A percentile compares a stretch with the other conserved stretches of the same genome.
Evolutionary conservation across 2,888 invertebrate species (phyloP).

Genomic region (Pollenia labialis): DNA sequence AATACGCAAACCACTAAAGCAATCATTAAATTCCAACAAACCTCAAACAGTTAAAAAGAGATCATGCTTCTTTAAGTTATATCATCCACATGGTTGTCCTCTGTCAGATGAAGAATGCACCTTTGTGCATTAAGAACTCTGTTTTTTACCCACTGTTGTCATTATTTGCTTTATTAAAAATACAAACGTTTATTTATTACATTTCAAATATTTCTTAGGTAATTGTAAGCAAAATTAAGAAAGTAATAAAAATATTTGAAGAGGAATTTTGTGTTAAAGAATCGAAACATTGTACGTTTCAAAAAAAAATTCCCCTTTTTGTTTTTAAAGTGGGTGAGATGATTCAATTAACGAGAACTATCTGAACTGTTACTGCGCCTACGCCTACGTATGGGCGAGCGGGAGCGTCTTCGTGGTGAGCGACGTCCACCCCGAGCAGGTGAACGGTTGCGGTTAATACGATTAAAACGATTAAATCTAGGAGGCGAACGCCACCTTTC

Average conservation of each 20-base stretch:
- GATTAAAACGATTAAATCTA: conserved; percentile 82
- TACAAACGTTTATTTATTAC: conserved; percentile 37
- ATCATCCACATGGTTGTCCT: conserved; percentile 96
- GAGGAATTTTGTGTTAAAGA: conserved; percentile 8
- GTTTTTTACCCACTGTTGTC: not conserved
- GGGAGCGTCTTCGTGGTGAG: conserved; percentile 83
- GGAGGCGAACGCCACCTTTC: conserved; percentile 84
- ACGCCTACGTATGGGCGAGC: conserved; percentile 83
- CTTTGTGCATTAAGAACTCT: conserved; percentile 87
- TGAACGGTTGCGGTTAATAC: conserved; percentile 80
- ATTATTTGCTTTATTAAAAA: conserved; percentile 24
- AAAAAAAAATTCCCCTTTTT: not conserved
- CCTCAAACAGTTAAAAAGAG: conserved; percentile 85
- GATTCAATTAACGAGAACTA: conserved; percentile 80
- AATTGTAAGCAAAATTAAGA: conserved; percentile 44
- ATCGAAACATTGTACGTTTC: conserved; percentile 7
- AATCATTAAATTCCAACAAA: conserved; percentile 76
- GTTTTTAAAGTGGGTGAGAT: not conserved
- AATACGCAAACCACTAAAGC: conserved; percentile 86
- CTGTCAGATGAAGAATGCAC: conserved; percentile 87
- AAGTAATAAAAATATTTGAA: conserved; percentile 35
- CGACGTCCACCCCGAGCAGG: conserved; percentile 80
- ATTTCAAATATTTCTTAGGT: conserved; percentile 31
- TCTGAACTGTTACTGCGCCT: conserved; percentile 84
- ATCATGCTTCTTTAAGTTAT: conserved; percentile 91